phyloP scores from a whole-genome alignment of 2,113 vertebrate genomes.

The Pimephales promelas region DNA sequence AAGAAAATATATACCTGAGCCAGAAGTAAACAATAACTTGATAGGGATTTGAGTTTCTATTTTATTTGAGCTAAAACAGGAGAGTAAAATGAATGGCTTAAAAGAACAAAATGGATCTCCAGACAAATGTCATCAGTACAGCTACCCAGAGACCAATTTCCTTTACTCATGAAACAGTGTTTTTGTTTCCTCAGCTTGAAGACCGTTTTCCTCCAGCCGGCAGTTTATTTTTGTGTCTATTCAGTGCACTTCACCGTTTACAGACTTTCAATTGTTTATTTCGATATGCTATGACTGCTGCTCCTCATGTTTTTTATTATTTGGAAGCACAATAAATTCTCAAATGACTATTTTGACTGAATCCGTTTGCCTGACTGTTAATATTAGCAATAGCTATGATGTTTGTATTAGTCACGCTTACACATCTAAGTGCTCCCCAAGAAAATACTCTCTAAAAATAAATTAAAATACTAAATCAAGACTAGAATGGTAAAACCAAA shows the following conservation, averaged over 20 bases:
- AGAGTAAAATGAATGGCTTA: constrained; percentile 13
- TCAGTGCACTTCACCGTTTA: not conserved
- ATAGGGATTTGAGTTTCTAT: not conserved
- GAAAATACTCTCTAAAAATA: too few relatives aligned
- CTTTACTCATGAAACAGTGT: not conserved
- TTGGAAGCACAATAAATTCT: not conserved
- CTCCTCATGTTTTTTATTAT: not conserved
- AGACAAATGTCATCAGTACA: constrained; percentile 23
- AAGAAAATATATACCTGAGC: not conserved
- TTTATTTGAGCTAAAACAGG: not conserved
- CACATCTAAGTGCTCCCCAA: too few relatives aligned
- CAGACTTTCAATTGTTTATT: not conserved
- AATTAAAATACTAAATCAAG: too few relatives aligned
- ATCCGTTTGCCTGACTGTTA: not conserved
- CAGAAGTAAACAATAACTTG: constrained; percentile 1
- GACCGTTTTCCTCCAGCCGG: not conserved
- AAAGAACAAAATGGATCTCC: constrained; percentile 23
- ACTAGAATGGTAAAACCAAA: too few relatives aligned
- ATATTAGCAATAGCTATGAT: too few relatives aligned
- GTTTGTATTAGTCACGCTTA: too few relatives aligned
- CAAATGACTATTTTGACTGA: not conserved
- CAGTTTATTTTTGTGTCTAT: not conserved
- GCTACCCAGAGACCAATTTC: constrained; percentile 8
- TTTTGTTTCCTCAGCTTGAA: not conserved
- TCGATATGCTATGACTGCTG: not conserved